Evolutionary conservation across 2,888 invertebrate genomes (phyloP).

Genomic region (Helleia helle): DNA sequence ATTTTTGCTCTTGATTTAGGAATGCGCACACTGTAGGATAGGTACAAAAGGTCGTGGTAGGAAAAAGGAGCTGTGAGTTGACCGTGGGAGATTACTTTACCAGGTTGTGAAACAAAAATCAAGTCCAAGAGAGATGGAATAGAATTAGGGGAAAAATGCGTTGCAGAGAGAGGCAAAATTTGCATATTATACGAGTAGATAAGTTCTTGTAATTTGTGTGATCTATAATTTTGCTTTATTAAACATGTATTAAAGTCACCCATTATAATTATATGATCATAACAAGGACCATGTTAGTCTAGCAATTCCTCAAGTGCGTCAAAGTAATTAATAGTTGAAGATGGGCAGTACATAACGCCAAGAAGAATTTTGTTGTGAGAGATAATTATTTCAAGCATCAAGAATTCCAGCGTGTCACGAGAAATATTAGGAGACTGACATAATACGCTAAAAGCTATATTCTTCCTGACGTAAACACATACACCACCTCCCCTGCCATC

Average conservation of each 20-base stretch:
- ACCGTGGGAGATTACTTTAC: not conserved
- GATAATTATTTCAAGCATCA: constrained; percentile 10
- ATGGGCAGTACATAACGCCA: constrained; percentile 6
- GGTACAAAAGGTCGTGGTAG: not conserved
- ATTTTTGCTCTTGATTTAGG: not conserved
- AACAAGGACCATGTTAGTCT: not conserved
- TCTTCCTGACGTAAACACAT: constrained; percentile 11
- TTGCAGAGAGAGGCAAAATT: constrained; percentile 8
- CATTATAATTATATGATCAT: too few relatives aligned
- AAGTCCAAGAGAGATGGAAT: constrained; percentile 8
- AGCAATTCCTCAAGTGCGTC: constrained; percentile 5
- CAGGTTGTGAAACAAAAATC: constrained; percentile 2
- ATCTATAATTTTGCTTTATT: constrained; percentile 10
- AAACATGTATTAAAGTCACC: too few relatives aligned
- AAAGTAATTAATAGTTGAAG: constrained; percentile 10
- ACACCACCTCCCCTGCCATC: constrained; percentile 11
- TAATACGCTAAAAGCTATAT: constrained; percentile 10
- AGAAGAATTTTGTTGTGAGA: constrained; percentile 7
- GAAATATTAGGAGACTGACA: constrained; percentile 3
- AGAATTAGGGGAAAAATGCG: constrained; percentile 9
- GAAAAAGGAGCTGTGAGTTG: constrained; percentile 2
- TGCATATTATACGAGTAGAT: constrained; percentile 9
- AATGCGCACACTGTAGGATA: not conserved
- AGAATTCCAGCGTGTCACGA: constrained; percentile 6
- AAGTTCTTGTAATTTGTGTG: constrained; percentile 3